Evolutionary conservation across 1,140 invertebrate genomes (phyloP), one percentile per base, ranked within the genome.

Genomic region (Notospermus geniculatus): DNA sequence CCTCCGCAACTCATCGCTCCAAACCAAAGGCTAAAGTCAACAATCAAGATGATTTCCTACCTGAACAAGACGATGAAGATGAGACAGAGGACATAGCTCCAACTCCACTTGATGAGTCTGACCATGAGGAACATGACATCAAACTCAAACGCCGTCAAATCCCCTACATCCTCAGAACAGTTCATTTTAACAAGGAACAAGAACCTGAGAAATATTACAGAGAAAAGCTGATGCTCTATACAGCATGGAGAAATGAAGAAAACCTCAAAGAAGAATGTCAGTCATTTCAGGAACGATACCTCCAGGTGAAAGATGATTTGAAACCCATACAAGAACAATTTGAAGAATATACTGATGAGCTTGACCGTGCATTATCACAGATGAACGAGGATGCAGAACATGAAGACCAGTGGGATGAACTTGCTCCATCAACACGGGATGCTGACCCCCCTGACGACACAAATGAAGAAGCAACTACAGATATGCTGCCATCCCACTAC

Each of bases 191-290:
- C 17, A 19, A 54, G 17, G 13, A 30, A 11, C 36, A 25, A 1
- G 56, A 65, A 11, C 36, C 28, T 50, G 68, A 68, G 58, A 67
- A 65, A 22, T 39, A 62, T 54, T 62, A 59, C 50, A 50, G 64
- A 29, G 46, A 64, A 61, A 39, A 17, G 30, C 19, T 59, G 13
- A 60, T 64, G 60, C 53, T 57, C 39, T 64, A 57, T 25, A 19
- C 50, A 22, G 23, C 59, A 28, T 59, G 62, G 52, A 36, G 56
- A 59, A 30, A 59, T 56, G 63, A 68, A 57, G 19, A 32, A 11
- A 13, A 45, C 22, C 19, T 57, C 2, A 4, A 19, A 41, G 15
- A 23, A 9, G 22, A 17, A 5, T 45, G 9, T 41, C 4, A 39
- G 17, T 5, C 19, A 19, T 57, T 11, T 57, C 2, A 57, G 22